phyloP scores from a whole-genome alignment of 2,888 invertebrate genomes.

The Platycheirus rosarum region DNA sequence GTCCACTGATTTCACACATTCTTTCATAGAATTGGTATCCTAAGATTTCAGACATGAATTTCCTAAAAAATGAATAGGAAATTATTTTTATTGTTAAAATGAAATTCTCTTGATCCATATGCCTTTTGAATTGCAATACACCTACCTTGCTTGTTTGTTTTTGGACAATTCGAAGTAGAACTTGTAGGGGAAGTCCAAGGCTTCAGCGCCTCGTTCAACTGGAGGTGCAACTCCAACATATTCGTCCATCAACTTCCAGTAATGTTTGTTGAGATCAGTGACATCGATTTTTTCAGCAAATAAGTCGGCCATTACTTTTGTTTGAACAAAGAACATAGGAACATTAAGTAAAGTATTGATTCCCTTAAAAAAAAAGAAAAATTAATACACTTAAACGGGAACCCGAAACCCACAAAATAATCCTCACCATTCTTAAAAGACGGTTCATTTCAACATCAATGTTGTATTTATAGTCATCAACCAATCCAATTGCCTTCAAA shows the following conservation, averaged over 20 bases:
- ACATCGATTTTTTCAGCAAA: conserved; percentile 85
- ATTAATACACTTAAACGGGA: no score
- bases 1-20: conserved; percentile 88
- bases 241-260: conserved; percentile 85
- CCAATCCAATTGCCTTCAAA: conserved; percentile 10
- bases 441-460: conserved; percentile 15
- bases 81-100: no score
- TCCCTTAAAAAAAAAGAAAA: conserved; percentile 6
- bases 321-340: conserved; percentile 86
- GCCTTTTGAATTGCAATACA: no score
- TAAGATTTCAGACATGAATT: conserved; percentile 90
- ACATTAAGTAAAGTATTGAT: conserved; percentile 46
- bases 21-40: conserved; percentile 91
- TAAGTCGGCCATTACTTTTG: conserved; percentile 87
- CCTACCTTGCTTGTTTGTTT: neutral
- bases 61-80: conserved; percentile 82
- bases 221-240: conserved; percentile 88
- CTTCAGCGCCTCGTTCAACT: conserved; percentile 82
- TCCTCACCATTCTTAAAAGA: conserved; percentile 24
- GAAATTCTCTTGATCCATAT: no score
- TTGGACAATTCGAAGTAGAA: neutral
- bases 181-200: neutral
- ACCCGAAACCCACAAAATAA: no score
- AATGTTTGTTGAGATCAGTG: conserved; percentile 86
- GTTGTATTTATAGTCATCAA: neutral